Base-by-base conservation (phyloP, 1,140 invertebrate species). In the Zophobas atratus region DNA sequence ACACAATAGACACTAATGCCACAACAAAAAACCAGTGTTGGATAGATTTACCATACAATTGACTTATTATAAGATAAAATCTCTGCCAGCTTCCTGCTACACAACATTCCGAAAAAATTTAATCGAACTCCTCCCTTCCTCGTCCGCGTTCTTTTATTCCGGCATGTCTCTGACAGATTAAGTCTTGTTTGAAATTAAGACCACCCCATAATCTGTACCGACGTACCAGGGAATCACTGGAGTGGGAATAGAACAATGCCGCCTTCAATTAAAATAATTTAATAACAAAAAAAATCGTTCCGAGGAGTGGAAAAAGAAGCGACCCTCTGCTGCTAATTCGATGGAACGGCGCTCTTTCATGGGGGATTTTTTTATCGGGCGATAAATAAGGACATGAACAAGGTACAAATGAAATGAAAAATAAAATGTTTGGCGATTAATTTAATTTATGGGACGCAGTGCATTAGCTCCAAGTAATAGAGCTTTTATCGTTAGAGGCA, bases 341-440 rank as follows among this genome's bases (percentile, higher is more conserved):
- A 75, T 35, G 56, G 51, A 75, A 57, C 72, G 72, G 33, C 72
- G 72, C 36, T 75, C 48, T 53, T 48, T 6, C 36, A 33, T 20
- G 2, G 55, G 76, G 77, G 75, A 76, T 76, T 78, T 80, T 82
- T 79, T 82, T 80, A 63, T 73, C 71, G 75, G 56, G 76, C 81
- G 77, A 83, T 83, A 83, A 83, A 83, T 83, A 83, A 83, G 80
- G 78, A 76, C 80, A 70, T 67, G 75, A 83, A 83, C 81, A 82
- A 82, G 82, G 82, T 82, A 83, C 76, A 70, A 79, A 77, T 79
- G 77, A 82, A 82, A 82, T 81, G 80, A 82, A 82, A 83, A 81
- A 82, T 83, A 81, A 83, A 83, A 80, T 81, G 82, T 80, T 81
- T 77, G 78, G 78, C 77, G 75, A 83, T 83, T 83, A 82, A 83